Conservation (phyloP, 2,113 vertebrate species). For the Gnathonemus echidnorhynchus region DNA sequence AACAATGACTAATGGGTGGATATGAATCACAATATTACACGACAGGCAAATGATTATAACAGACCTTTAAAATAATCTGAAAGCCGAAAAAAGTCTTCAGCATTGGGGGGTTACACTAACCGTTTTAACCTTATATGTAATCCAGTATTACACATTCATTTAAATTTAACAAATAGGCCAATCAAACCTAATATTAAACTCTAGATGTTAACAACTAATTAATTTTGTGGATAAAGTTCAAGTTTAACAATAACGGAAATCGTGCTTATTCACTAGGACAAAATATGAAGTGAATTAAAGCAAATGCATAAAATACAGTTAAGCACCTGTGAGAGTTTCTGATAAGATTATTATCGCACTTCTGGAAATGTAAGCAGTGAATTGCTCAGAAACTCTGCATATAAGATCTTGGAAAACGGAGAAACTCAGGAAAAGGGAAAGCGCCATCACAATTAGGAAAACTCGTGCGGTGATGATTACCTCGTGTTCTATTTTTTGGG, state of each 20-base stretch:
- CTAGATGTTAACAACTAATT: neutral
- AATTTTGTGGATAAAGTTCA: neutral
- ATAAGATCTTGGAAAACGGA: neutral
- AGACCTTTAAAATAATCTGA: neutral
- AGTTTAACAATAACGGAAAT: neutral
- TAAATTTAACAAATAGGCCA: neutral
- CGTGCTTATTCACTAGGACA: neutral
- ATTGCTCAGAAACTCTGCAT: neutral
- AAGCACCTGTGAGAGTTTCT: neutral
- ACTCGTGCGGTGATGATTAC: neutral
- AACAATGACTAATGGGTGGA: slow-evolving; percentile 8
- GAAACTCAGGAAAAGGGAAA: neutral
- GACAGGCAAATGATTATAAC: neutral
- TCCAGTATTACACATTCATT: neutral
- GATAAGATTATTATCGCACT: neutral
- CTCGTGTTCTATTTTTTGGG: neutral
- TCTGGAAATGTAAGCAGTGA: neutral
- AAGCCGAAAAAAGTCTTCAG: neutral
- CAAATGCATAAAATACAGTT: neutral
- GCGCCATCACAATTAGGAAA: neutral
- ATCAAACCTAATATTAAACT: neutral
- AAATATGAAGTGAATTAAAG: neutral
- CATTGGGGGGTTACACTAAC: neutral
- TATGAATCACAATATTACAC: slow-evolving; percentile 6
- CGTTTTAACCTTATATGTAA: neutral